These are phyloP conservation scores for Zaprionus lachaisei DNA, from an alignment of 1,140 invertebrate genomes.

Conservation along the genomic window DNA sequence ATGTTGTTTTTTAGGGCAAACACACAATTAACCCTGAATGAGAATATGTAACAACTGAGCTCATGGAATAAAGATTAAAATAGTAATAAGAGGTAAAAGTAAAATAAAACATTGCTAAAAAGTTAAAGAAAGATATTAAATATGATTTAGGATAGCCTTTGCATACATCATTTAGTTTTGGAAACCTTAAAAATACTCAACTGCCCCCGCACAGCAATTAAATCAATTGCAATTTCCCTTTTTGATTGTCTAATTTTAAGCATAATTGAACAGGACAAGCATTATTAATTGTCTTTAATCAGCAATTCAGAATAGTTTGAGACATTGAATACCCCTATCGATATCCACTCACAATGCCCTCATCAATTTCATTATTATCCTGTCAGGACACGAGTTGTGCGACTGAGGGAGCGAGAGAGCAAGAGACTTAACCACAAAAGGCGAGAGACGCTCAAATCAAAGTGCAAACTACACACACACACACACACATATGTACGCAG, in stretches of 20 bases:
- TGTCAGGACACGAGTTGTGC: slow-evolving; percentile 11
- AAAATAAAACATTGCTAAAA: background rate
- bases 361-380: slow-evolving; percentile 60
- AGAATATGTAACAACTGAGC: background rate
- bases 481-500: slow-evolving; percentile 37
- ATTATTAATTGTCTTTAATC: slow-evolving; percentile 7
- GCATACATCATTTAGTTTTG: no score
- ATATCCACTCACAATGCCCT: slow-evolving; percentile 25
- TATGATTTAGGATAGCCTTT: no score
- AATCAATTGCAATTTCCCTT: background rate
- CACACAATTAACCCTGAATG: background rate
- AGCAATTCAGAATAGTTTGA: slow-evolving; percentile 5
- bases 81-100: background rate
- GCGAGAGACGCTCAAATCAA: slow-evolving; percentile 55
- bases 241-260: background rate
- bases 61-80: background rate
- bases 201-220: background rate
- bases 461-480: slow-evolving; percentile 72
- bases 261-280: background rate
- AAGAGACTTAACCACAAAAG: slow-evolving; percentile 23
- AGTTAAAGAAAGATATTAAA: background rate
- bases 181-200: background rate
- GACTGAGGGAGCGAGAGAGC: background rate
- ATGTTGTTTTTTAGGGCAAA: background rate
- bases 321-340: slow-evolving; percentile 1